Base-by-base conservation (phyloP, 2,888 invertebrate genomes). In the Chrysolina americana region DNA sequence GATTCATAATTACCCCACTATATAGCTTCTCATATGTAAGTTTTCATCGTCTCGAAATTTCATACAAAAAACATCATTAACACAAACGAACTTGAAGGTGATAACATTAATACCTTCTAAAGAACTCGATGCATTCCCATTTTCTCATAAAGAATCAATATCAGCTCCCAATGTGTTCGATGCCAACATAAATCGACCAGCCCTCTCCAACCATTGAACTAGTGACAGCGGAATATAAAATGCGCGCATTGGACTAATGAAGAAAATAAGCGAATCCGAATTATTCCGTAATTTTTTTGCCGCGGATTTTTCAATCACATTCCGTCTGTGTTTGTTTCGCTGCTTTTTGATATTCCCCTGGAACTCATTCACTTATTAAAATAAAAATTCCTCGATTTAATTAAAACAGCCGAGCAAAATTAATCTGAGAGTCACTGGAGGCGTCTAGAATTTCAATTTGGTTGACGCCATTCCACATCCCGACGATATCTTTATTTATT, bases 401-500 rank as follows among this genome's bases (percentile, higher is more conserved):
- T 66, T 50, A 17, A 50, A 66, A 66, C 50, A 41, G 28, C 50
- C 11, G 6, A 28, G 23, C 6, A 28, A 50, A 66, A 66, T 66
- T 5, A 48, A 66, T 66, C 11, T 17, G 48, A 48, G 50, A 66
- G 47, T 66, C 50, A 66, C 41, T 21, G 21, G 41, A 21, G 21
- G 47, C 47, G 19, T 17, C 41, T 41, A 41, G 41, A 63, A 65
- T 65, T 65, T 65, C 44, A 65, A 65, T 65, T 41, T 17, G 23
- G 65, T 65, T 19, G 41, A 65, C 19, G 41, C 9, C 41, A 36
- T n/a, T 4, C 19, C n/a, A 21, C 47, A 65, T 21, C 23, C 23
- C 65, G n/a, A 23, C 41, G 47, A 65, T 65, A 48, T 47, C 65
- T 65, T 15, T 19, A 63, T 65, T 65, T 65, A 47, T 65, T 44